phyloP scores from a whole-genome alignment of 2,888 invertebrate genomes.

The Chrysina gloriosa region DNA sequence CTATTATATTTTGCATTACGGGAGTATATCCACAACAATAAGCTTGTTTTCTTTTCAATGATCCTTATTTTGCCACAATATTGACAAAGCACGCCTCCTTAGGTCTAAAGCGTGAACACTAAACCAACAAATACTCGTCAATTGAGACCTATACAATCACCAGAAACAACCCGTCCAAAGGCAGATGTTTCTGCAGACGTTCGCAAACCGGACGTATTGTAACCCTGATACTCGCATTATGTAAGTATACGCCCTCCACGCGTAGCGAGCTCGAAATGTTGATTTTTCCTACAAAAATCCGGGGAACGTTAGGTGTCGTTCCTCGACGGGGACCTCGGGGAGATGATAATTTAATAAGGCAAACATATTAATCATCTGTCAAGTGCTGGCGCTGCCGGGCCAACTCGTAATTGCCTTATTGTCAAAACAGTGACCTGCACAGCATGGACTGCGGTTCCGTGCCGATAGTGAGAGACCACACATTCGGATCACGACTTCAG shows the following conservation, averaged over 20 bases:
- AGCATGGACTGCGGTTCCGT: slow-evolving; percentile 49
- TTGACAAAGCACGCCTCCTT: slow-evolving; percentile 22
- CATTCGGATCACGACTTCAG: slow-evolving; percentile 52
- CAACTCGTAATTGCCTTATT: slow-evolving; percentile 64
- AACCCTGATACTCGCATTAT: not conserved
- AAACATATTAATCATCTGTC: slow-evolving; percentile 64
- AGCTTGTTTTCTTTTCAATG: not conserved
- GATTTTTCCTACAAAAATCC: no score
- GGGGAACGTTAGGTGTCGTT: slow-evolving; percentile 16
- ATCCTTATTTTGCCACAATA: slow-evolving; percentile 12
- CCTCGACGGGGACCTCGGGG: slow-evolving; percentile 48
- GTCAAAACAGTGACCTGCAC: slow-evolving; percentile 62
- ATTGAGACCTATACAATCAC: not conserved
- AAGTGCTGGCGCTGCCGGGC: slow-evolving; percentile 60
- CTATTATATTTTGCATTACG: not conserved
- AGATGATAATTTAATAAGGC: slow-evolving; percentile 65
- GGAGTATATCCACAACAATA: not conserved
- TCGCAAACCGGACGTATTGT: not conserved
- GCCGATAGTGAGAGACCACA: slow-evolving; percentile 58
- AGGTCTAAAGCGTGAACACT: slow-evolving; percentile 36
- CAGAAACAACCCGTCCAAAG: not conserved
- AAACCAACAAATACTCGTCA: slow-evolving; percentile 42
- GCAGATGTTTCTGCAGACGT: not conserved
- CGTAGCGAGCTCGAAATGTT: no score
- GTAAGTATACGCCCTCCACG: no score